phyloP scores from a whole-genome alignment of 2,797 vertebrate species.

The Manis crassicaudata region DNA sequence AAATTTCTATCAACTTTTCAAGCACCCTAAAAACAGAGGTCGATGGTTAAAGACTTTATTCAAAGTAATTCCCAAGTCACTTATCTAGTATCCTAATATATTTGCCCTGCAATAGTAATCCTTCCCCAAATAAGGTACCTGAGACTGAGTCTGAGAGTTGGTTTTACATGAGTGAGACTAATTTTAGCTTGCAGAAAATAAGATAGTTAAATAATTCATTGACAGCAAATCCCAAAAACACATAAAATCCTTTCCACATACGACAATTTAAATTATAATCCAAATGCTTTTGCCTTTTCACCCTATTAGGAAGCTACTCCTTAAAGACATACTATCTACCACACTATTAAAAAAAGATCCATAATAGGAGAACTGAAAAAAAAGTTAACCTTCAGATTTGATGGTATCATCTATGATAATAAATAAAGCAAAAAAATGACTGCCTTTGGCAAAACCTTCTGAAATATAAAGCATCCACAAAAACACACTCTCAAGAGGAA shows the following conservation, averaged over 20 bases:
- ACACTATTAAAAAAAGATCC: neutral
- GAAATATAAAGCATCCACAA: constrained; percentile 2
- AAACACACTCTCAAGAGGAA: neutral
- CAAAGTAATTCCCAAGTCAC: constrained; percentile 9
- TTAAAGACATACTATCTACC: neutral
- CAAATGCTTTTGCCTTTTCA: neutral
- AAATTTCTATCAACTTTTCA: neutral
- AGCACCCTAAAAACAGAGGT: neutral
- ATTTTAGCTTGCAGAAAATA: neutral
- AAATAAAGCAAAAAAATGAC: neutral
- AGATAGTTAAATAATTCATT: neutral
- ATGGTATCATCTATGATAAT: neutral
- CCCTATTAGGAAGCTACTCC: neutral
- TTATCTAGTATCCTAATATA: neutral
- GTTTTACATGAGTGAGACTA: neutral
- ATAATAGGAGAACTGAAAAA: neutral
- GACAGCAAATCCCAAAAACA: neutral
- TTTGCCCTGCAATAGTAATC: neutral
- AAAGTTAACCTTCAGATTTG: neutral
- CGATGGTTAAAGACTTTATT: neutral
- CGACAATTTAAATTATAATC: neutral
- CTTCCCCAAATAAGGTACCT: neutral
- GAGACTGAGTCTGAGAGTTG: neutral
- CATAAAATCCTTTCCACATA: neutral
- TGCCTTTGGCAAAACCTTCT: neutral